Evolutionary conservation across 2,113 vertebrate species (phyloP).

Genomic region (Plectropomus leopardus): DNA sequence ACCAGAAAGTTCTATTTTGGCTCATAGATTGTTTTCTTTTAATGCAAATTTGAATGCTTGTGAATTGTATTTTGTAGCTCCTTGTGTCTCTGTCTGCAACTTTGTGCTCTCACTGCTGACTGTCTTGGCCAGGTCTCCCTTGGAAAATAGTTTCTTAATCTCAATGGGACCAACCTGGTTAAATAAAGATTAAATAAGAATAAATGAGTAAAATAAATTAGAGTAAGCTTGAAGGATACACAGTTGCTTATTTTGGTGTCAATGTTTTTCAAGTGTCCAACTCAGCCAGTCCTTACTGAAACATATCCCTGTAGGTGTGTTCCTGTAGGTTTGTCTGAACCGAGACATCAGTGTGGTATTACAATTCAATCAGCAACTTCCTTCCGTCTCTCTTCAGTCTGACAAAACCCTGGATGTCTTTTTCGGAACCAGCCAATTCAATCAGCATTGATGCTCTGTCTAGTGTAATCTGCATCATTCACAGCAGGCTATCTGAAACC

Average conservation of each 20-base stretch:
- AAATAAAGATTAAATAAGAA: too few species aligned
- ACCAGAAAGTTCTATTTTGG: too few species aligned
- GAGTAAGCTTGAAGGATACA: background rate
- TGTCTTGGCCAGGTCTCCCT: too few species aligned
- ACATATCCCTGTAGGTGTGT: background rate
- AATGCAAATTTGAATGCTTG: too few species aligned
- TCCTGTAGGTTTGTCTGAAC: background rate
- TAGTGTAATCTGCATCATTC: slow-evolving; percentile 61
- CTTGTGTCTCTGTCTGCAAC: too few species aligned
- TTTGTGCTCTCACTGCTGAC: too few species aligned
- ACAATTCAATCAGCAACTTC: slow-evolving; percentile 60
- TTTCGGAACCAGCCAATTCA: slow-evolving; percentile 67
- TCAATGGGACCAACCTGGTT: too few species aligned
- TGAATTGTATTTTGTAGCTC: too few species aligned
- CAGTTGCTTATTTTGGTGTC: background rate
- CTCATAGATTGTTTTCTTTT: too few species aligned
- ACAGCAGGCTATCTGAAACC: slow-evolving; percentile 63
- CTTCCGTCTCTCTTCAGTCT: slow-evolving; percentile 53
- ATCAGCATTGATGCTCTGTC: slow-evolving; percentile 72
- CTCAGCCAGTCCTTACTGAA: background rate
- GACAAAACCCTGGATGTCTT: slow-evolving; percentile 54
- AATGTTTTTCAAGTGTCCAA: background rate
- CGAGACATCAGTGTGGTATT: slow-evolving; percentile 27
- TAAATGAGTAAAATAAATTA: too few species aligned
- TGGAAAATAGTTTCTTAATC: too few species aligned